Base-by-base conservation (phyloP, 92 coral and sea anemone species). In the Phymanthus crucifer region DNA sequence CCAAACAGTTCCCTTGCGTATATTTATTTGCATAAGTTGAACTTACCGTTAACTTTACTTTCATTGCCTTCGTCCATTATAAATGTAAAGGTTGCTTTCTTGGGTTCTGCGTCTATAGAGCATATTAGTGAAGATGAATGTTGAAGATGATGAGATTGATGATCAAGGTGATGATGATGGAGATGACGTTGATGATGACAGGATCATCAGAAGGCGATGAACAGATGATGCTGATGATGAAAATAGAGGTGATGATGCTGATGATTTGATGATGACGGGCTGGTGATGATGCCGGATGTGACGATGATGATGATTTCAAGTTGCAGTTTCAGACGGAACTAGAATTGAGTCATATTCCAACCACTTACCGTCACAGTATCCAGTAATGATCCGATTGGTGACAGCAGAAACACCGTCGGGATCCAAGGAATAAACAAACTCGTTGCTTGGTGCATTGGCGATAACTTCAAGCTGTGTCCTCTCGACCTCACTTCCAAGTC, bases 401-500 rank as follows among this genome's bases (percentile, higher is more conserved):
- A 83, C 21, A 3, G 73, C 45, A 1, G 58, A 27, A 13, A 75
- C 4, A 13, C 47, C 61, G 17, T n/a, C 70, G 0, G 69, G 40
- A 10, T 67, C 80, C 19, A 68, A 48, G 37, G 56, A 54, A 73
- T 72, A 90, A 17, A 84, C 87, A 75, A 45, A 58, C 40, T 82
- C 77, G 33, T 50, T 26, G 26, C 29, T 66, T 13, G 91, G 97
- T 26, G 89, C 68, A 27, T 84, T 84, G 32, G 93, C 75, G 19
- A 92, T 81, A 33, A 83, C 43, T 52, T 74, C 81, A 77, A 92
- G 73, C 48, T 92, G 90, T 0, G 74, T 57, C 36, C 58, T 54
- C 37, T 78, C 90, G 38, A 82, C 83, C 58, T 66, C 81, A 6
- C 38, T 47, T 0, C 94, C 86, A n/a, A 90, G 72, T 33, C 97